Evolutionary conservation across 2,113 vertebrate species (phyloP).

Genomic region (Catharus bicknelli): DNA sequence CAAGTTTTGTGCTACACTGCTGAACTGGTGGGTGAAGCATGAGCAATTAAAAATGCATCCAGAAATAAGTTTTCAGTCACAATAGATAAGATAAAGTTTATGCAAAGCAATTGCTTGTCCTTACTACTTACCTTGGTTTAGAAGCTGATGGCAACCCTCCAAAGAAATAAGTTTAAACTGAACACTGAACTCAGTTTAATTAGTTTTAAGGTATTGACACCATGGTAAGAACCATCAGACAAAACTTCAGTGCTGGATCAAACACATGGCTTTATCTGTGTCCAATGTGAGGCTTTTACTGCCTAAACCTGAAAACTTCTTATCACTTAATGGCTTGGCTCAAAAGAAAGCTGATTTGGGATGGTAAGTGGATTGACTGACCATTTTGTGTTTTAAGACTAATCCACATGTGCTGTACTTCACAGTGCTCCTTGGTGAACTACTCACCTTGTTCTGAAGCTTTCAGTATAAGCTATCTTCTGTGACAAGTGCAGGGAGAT

Average conservation of each 20-base stretch:
- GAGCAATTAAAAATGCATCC: slow-evolving; percentile 9
- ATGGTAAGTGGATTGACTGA: slow-evolving; percentile 40
- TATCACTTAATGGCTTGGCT: slow-evolving; percentile 56
- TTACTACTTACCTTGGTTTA: slow-evolving; percentile 24
- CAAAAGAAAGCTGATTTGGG: slow-evolving; percentile 46
- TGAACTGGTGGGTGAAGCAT: not conserved
- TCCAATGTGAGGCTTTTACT: not conserved
- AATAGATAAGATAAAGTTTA: not conserved
- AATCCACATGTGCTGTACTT: slow-evolving; percentile 38
- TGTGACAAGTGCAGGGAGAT: slow-evolving; percentile 72
- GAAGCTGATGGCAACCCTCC: not conserved
- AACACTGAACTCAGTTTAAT: slow-evolving; percentile 42
- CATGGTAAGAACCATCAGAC: slow-evolving; percentile 20
- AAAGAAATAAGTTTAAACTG: slow-evolving; percentile 49
- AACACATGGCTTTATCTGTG: slow-evolving; percentile 17
- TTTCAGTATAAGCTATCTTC: slow-evolving; percentile 58
- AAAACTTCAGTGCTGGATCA: slow-evolving; percentile 49
- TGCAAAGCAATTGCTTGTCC: slow-evolving; percentile 24
- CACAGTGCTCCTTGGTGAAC: slow-evolving; percentile 57
- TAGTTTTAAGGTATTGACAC: slow-evolving; percentile 56
- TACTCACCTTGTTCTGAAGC: slow-evolving; percentile 66
- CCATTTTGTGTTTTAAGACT: slow-evolving; percentile 47
- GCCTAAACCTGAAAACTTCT: slow-evolving; percentile 58
- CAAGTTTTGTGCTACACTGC: not conserved
- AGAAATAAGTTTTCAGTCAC: not conserved